A percentile compares a stretch with the other conserved stretches of the same genome.
These are phyloP conservation scores for Actinernus sp. DNA, from an alignment of 92 coral and sea anemone genomes.

Conservation along the genomic window DNA sequence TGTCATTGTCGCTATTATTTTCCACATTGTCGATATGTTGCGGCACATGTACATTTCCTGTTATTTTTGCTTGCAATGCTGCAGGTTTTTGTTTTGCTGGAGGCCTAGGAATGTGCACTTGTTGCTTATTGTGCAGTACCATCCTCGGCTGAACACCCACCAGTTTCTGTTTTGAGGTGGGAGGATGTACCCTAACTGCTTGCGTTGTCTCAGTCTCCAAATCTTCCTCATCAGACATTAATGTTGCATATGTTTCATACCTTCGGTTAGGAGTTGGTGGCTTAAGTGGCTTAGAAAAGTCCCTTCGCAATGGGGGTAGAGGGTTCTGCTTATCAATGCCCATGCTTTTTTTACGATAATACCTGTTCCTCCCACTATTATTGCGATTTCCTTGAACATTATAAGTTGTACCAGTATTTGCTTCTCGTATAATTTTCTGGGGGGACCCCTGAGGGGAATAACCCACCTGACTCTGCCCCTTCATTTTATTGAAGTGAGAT, in stretches of 20 bases:
- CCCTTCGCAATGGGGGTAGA: conserved; percentile 73
- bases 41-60: conserved; percentile 7
- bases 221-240: conserved; percentile 34
- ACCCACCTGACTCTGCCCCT: conserved; percentile 53
- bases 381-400: neutral
- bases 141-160: neutral
- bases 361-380: conserved; percentile 1
- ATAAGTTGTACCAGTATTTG: neutral
- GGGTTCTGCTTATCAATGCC: conserved; percentile 89
- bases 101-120: conserved; percentile 22
- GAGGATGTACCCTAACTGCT: neutral
- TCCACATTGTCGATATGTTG: conserved; percentile 27
- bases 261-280: conserved; percentile 87
- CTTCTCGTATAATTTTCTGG: conserved; percentile 1
- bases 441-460: neutral
- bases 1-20: conserved; percentile 51
- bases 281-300: conserved; percentile 16
- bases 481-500: conserved; percentile 73
- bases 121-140: neutral
- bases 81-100: conserved; percentile 28
- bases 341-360: conserved; percentile 59
- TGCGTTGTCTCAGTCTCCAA: neutral
- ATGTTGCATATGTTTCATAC: conserved; percentile 69
- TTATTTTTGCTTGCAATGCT: conserved; percentile 2
- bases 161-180: neutral